phyloP scores from a whole-genome alignment of 2,797 vertebrate species.

The Diceros bicornis region DNA sequence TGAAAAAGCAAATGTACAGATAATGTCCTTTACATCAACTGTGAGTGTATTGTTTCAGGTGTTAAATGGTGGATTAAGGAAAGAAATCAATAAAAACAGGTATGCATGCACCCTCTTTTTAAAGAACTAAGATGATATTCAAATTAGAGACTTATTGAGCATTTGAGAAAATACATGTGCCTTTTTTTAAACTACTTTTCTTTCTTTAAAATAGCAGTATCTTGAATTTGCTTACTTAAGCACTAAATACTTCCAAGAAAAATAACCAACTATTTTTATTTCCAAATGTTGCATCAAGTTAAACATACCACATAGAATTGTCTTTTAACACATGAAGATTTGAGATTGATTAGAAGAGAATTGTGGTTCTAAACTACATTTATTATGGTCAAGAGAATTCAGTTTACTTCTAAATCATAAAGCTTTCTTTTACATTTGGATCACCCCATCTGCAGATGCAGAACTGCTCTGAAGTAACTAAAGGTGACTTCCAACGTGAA shows the following conservation, averaged over 20 bases:
- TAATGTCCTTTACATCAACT: neutral
- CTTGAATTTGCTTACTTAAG: conserved; percentile 54
- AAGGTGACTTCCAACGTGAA: conserved; percentile 24
- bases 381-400: conserved; percentile 42
- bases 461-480: conserved; percentile 50
- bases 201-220: neutral
- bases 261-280: conserved; percentile 11
- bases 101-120: neutral
- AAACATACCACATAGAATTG: neutral
- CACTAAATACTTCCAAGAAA: conserved; percentile 46
- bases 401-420: conserved; percentile 56
- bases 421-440: conserved; percentile 49
- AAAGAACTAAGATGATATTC: neutral
- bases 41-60: conserved; percentile 37
- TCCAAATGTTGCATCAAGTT: conserved; percentile 38
- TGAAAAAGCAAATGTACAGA: conserved; percentile 32
- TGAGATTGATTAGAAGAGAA: conserved; percentile 59
- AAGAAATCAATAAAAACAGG: conserved; percentile 5
- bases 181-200: neutral
- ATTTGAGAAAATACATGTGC: conserved; percentile 12
- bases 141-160: neutral
- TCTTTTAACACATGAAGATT: conserved; percentile 51
- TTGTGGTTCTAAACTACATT: conserved; percentile 21
- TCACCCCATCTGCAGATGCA: conserved; percentile 16
- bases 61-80: conserved; percentile 48